Percentiles rank a stretch among this genome's conserved stretches.
Evolutionary conservation across 2,888 invertebrate genomes (phyloP).

Genomic region (Caradrina clavipalpis): DNA sequence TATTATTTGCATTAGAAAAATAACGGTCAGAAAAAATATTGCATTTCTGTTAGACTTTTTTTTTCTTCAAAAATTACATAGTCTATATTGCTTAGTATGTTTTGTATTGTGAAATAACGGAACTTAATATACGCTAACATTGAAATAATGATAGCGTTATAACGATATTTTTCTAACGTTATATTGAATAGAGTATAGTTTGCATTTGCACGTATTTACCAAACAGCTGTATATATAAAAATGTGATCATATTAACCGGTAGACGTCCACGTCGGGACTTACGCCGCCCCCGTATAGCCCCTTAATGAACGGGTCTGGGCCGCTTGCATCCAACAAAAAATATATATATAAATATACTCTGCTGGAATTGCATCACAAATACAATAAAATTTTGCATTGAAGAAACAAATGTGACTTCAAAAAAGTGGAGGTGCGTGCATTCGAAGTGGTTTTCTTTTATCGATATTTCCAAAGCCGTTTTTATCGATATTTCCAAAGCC

Average conservation of each 20-base stretch:
- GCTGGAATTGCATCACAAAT: constrained; percentile 27
- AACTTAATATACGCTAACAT: no score
- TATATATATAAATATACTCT: constrained; percentile 38
- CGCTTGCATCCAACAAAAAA: constrained; percentile 55
- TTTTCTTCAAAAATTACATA: no score
- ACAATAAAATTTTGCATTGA: constrained; percentile 8
- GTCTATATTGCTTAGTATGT: no score
- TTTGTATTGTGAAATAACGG: no score
- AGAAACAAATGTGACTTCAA: constrained; percentile 12
- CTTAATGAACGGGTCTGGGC: constrained; percentile 47
- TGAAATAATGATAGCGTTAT: no score
- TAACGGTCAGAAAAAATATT: no score
- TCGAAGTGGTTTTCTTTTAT: no score
- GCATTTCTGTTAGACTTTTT: no score
- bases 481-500: neutral
- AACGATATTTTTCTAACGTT: no score
- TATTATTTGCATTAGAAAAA: no score
- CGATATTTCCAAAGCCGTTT: neutral
- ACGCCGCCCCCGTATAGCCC: constrained; percentile 38
- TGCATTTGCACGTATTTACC: constrained; percentile 50
- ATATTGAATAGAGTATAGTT: neutral
- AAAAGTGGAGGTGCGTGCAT: constrained; percentile 1
- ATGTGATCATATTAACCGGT: constrained; percentile 54
- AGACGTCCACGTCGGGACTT: constrained; percentile 31
- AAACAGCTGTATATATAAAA: constrained; percentile 46